Evolutionary conservation across 2,113 vertebrate species (phyloP).

Genomic region (sheep (Ovis aries)): ARS-UI_Ramb_v3.0 NC_056074.1:8116501-8117000

Average conservation of each 20-base stretch:
- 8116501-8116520: background rate
- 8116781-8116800: background rate
- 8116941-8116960: background rate
- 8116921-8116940: background rate
- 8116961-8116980: background rate
- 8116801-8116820: background rate
- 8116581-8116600: background rate
- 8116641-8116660: background rate
- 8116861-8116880: conserved; percentile 20
- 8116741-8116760: background rate
- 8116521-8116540: background rate
- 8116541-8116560: background rate
- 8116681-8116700: background rate
- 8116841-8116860: background rate
- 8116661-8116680: background rate
- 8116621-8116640: background rate
- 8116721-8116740: background rate
- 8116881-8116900: background rate
- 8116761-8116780: background rate
- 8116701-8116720: background rate
- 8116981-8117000: background rate
- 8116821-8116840: background rate
- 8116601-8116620: fast-evolving
- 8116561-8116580: background rate
- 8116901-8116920: background rate